Base-by-base conservation (phyloP, 2,888 invertebrate species). In the Melanophora roralis region DNA sequence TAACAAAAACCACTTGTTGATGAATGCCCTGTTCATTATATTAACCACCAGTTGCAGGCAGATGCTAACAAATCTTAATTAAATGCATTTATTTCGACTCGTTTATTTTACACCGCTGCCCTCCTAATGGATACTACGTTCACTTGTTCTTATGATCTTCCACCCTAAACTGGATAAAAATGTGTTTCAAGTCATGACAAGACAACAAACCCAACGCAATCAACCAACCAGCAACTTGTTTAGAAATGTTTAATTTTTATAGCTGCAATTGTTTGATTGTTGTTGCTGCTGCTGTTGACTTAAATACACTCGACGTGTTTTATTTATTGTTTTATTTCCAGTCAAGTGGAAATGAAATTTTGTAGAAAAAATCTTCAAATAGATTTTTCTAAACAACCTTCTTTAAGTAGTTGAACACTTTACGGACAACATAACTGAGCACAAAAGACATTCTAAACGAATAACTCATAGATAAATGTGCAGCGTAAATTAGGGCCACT, bases 21-120 rank as follows among this genome's bases (percentile, higher is more conserved):
- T 62, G 11, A 57, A 27, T 64, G 21, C 21, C 16, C 36, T 62
- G 36, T 64, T 57, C 40, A 73, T 57, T 57, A 47, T 47, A 65
- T 65, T 57, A 65, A 57, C 59, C 14, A 62, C 55, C 68, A 69
- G 62, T 76, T 57, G 55, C 76, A 16, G 69, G 69, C 76, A 71
- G 64, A 71, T 77, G 64, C 76, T 49, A 77, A 80, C 75, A 72
- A 73, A 76, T 80, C 80, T 80, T 76, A 76, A 80, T 80, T 80
- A 80, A 76, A 80, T 76, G 51, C 76, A 67, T 60, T 32, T 34
- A 53, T 55, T 60, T 36, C 73, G n/a, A 59, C 40, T 72, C 8
- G 71, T 62, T 72, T 43, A 47, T 64, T 43, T 59, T 36, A 40
- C 38, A 47, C 38, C 65, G 40, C 57, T 43, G 73, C 57, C 65